Conservation (phyloP, 2,113 vertebrate species). For the Australoheros scitulus region DNA sequence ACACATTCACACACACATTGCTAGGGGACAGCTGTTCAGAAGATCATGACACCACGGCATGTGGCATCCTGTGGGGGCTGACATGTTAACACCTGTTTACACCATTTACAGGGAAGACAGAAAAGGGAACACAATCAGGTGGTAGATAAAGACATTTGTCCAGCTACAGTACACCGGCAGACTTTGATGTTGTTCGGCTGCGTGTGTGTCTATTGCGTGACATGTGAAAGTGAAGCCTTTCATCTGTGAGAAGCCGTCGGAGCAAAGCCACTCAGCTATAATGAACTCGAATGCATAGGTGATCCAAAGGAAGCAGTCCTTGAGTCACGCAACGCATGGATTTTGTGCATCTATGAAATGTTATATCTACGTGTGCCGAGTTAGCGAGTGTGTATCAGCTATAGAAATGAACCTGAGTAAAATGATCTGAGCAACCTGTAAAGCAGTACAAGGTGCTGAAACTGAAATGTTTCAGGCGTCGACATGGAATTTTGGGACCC, state of each 20-base stretch:
- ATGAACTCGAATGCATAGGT: constrained; percentile 38
- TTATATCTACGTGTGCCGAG: not conserved
- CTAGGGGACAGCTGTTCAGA: constrained; percentile 69
- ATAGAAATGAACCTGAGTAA: too few relatives aligned
- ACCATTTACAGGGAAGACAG: constrained; percentile 53
- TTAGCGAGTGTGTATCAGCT: constrained; percentile 31
- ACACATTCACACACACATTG: constrained; percentile 1
- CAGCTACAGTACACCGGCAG: constrained; percentile 1
- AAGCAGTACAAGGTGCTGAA: not conserved
- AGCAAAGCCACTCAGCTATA: constrained; percentile 37
- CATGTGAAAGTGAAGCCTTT: constrained; percentile 59
- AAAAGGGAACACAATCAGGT: constrained; percentile 28
- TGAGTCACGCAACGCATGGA: constrained; percentile 14
- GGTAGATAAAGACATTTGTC: constrained; percentile 51
- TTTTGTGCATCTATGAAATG: not conserved
- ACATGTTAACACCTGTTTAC: constrained; percentile 79
- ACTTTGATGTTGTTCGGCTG: constrained; percentile 52
- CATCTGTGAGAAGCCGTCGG: constrained; percentile 51
- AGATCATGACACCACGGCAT: constrained; percentile 71
- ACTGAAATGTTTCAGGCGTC: not conserved
- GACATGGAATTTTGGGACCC: not conserved
- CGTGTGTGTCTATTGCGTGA: constrained; percentile 11
- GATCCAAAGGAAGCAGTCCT: constrained; percentile 44
- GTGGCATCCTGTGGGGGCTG: constrained; percentile 70
- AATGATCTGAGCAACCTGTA: too few relatives aligned